These are phyloP conservation scores for Procambarus clarkii DNA, from an alignment of 1,140 invertebrate genomes.

Conservation along the genomic window DNA sequence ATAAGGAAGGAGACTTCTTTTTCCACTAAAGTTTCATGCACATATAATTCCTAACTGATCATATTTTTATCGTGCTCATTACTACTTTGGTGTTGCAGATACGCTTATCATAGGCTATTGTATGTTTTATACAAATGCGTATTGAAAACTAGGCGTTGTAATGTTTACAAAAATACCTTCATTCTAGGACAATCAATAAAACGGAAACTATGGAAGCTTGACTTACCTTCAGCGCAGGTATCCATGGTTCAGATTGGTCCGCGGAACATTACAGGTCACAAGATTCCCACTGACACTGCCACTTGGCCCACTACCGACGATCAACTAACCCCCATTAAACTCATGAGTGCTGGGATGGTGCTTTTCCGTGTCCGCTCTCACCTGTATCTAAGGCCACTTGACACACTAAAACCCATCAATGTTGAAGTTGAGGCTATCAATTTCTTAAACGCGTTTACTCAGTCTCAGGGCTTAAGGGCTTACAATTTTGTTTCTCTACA, in stretches of 20 bases:
- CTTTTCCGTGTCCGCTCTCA: background rate
- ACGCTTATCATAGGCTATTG: too few species aligned
- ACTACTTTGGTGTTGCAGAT: too few species aligned
- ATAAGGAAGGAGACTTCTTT: slow-evolving; percentile 1
- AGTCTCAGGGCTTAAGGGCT: slow-evolving; percentile 35
- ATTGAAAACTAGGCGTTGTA: too few species aligned
- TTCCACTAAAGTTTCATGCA: background rate
- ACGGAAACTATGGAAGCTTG: background rate
- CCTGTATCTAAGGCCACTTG: slow-evolving; percentile 44
- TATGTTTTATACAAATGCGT: too few species aligned
- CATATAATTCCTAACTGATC: background rate
- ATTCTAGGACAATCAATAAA: too few species aligned
- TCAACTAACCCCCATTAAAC: background rate
- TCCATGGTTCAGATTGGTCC: slow-evolving; percentile 42
- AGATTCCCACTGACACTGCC: background rate
- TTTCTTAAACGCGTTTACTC: slow-evolving; percentile 7
- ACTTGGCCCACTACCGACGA: slow-evolving; percentile 6
- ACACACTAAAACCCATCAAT: slow-evolving; percentile 8
- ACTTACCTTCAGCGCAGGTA: slow-evolving; percentile 64
- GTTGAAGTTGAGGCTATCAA: background rate
- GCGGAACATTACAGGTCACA: slow-evolving; percentile 38
- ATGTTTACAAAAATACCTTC: too few species aligned
- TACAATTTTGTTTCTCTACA: background rate
- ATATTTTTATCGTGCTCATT: too few species aligned
- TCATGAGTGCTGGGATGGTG: background rate